phyloP scores from a whole-genome alignment of 2,113 vertebrate species.

The Cyanocitta stelleri region DNA sequence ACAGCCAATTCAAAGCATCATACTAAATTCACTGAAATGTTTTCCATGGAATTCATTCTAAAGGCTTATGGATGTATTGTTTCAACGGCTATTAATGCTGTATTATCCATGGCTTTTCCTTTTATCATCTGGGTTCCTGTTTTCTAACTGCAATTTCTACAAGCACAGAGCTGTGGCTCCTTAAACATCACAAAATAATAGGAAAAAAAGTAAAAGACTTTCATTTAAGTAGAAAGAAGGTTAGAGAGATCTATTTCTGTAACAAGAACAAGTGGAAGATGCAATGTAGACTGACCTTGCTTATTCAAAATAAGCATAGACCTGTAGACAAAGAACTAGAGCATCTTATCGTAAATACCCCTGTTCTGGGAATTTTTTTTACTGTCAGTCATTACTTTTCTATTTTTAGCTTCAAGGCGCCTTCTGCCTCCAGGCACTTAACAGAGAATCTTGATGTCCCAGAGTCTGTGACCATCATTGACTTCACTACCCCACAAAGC shows the following conservation, averaged over 20 bases:
- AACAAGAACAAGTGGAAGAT: conserved; percentile 49
- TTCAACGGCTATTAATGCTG: conserved; percentile 57
- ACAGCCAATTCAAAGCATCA: neutral
- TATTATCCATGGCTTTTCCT: conserved; percentile 16
- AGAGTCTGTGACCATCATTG: neutral
- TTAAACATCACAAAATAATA: conserved; percentile 38
- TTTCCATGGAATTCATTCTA: conserved; percentile 14
- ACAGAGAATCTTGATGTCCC: neutral
- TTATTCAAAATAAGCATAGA: neutral
- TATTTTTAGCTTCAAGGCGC: neutral
- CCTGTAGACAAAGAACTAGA: neutral
- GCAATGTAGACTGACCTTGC: conserved; percentile 1
- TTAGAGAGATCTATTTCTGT: conserved; percentile 50
- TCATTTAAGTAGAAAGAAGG: conserved; percentile 42
- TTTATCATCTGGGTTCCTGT: conserved; percentile 40
- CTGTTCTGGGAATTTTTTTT: neutral
- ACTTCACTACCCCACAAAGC: neutral
- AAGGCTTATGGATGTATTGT: conserved; percentile 1
- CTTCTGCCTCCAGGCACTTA: conserved; percentile 15
- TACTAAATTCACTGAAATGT: neutral
- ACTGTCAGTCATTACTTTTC: conserved; percentile 28
- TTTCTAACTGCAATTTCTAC: conserved; percentile 48
- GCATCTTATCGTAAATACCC: neutral
- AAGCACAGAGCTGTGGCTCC: conserved; percentile 26
- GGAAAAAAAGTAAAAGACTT: conserved; percentile 17